Evolutionary conservation across 2,113 vertebrate species (phyloP), one percentile per base, ranked within the genome.

Genomic region (Mus pahari): DNA sequence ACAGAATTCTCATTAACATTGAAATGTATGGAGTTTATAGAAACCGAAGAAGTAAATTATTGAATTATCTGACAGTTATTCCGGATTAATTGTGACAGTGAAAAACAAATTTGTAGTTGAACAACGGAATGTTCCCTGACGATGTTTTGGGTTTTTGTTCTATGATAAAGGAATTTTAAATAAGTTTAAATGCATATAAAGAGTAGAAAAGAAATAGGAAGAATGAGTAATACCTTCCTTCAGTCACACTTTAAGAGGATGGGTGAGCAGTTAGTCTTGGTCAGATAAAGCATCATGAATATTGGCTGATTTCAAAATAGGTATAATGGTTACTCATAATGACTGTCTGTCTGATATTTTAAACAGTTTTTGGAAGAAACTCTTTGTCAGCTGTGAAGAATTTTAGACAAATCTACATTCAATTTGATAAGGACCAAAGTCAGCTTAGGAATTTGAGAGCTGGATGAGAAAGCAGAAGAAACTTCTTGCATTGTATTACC

Each of bases 331-430:
- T 73, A 12, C 33, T 89, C 14, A 58, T 73, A 50, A 71, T 83
- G 45, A 28, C 68, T 92, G 60, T 74, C 39, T 96, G n/a, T 74
- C 33, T 96, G n/a, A 39, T 87, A 74, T 71, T 96, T 95, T 22
- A 82, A 83, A 70, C 13, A 81, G 14, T 20, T 90, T 91, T 89
- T 77, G 84, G 82, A 91, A 22, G 9, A 20, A 58, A 42, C 26
- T 64, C 7, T 64, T 81, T 81, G 17, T 87, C 88, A 90, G 36
- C 19, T 50, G 19, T 73, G 24, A 81, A 87, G 89, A 45, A 62
- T 71, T 86, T 92, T 90, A 33, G 62, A 89, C 7, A 91, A n/a
- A 22, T 55, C 45, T 26, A 5, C 5, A 45, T 68, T 33, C 36
- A 96, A 12, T 93, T 94, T 94, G 68, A 86, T 60, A 89, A 81